phyloP scores from a whole-genome alignment of 2,797 vertebrate species.

The Steatocranus sp. region DNA sequence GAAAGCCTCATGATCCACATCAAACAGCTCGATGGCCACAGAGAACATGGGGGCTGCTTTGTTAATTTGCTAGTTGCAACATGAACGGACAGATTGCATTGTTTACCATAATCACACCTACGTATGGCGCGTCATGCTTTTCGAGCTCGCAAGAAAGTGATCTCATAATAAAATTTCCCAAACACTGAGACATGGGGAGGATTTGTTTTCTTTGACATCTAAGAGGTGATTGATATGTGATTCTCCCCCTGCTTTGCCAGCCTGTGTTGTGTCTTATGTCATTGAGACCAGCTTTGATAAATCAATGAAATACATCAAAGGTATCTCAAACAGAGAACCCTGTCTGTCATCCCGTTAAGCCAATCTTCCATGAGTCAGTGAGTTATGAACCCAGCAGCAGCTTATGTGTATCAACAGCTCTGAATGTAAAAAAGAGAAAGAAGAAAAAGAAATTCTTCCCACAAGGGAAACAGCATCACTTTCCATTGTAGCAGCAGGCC shows the following conservation, averaged over 20 bases:
- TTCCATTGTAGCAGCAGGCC: conserved; percentile 4
- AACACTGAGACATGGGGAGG: not conserved
- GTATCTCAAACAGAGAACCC: conserved; percentile 13
- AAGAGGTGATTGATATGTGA: conserved; percentile 34
- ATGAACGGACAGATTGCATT: not conserved
- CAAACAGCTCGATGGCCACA: conserved; percentile 35
- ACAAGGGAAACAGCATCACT: not conserved
- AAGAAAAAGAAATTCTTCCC: not conserved
- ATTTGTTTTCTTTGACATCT: conserved; percentile 35
- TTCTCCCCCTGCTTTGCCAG: not conserved
- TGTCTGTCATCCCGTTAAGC: conserved; percentile 19
- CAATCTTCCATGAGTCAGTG: conserved; percentile 11
- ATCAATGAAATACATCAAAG: conserved; percentile 45
- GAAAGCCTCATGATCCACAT: conserved; percentile 52
- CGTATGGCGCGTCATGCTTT: not conserved
- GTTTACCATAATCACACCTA: conserved; percentile 12
- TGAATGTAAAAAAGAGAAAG: not conserved
- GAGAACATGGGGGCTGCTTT: conserved; percentile 20
- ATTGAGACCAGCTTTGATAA: conserved; percentile 38
- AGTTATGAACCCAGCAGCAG: conserved; percentile 21
- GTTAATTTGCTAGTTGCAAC: conserved; percentile 7
- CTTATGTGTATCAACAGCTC: conserved; percentile 4
- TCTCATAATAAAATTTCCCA: conserved; percentile 16
- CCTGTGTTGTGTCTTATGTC: conserved; percentile 16
- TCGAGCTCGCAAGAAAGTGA: not conserved